Evolutionary conservation across 2,888 invertebrate species (phyloP), one percentile per base, ranked within the genome.

Genomic region (Tetragonula carbonaria): DNA sequence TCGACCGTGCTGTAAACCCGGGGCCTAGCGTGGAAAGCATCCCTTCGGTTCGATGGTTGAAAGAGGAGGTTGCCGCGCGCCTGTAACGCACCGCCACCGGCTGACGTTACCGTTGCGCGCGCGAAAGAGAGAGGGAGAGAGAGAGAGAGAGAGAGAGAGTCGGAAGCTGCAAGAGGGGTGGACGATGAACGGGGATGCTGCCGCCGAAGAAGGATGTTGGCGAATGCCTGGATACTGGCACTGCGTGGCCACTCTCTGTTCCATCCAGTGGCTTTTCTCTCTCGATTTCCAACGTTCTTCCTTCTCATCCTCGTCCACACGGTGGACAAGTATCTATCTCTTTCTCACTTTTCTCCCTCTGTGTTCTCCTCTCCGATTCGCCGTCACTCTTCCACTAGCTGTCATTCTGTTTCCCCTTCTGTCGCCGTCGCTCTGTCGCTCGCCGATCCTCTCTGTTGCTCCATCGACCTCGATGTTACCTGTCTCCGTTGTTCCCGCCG

Each of bases 171-270:
- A 63, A 62, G 67, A 70, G 82, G 66, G 83, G 51, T 55, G 45
- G 72, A 38, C 38, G 38, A 38, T 38, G 8, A 38, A 38, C 38
- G 38, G 38, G 38, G 38, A 38, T 38, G 38, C 66, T 73, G 80
- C 76, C 67, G 70, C 62, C 45, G 81, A 74, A 73, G 77, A 78
- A 85, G 78, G 78, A 78, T 77, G 86, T 68, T 70, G 76, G 90
- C 78, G 80, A 88, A 89, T 88, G 91, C 88, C 85, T 86, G 91
- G 90, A 86, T 89, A 88, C 90, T 88, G 91, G 88, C 87, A 90
- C 91, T 62, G 28, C 80, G 62, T 84, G 85, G 87, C 80, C 84
- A 87, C 85, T 78, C 80, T 62, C 82, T 73, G 84, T 72, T 85
- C 67, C 72, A 80, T 75, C 82, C 76, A 78, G 63, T 55, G 51